These are phyloP conservation scores for Catharus bicknelli DNA, from an alignment of 2,113 vertebrate species.

Conservation along the genomic window DNA sequence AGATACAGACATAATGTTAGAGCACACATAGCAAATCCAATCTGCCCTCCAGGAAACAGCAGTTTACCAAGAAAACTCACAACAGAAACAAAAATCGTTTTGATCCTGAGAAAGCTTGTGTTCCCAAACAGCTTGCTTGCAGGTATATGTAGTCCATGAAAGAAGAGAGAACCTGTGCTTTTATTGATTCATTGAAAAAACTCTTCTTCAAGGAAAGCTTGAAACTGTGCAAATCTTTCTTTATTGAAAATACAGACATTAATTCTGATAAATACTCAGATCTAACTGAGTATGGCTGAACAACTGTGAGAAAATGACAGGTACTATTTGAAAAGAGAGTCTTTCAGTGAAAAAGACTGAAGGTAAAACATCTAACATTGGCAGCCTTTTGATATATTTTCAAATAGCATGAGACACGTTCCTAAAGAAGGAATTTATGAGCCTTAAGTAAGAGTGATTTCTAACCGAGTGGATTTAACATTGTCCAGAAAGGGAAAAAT, in stretches of 20 bases:
- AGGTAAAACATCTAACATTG: background rate
- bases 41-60: background rate
- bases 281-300: background rate
- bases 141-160: background rate
- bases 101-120: background rate
- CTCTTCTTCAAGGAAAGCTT: background rate
- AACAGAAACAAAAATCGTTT: background rate
- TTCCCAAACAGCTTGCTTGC: background rate
- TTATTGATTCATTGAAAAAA: background rate
- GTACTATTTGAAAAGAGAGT: background rate
- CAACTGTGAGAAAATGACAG: background rate
- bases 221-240: background rate
- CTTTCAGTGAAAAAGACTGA: background rate
- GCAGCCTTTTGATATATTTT: background rate
- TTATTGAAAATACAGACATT: background rate
- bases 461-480: background rate
- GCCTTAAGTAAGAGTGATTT: background rate
- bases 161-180: background rate
- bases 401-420: background rate
- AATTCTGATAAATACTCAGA: background rate
- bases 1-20: background rate
- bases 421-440: background rate
- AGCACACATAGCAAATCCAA: background rate
- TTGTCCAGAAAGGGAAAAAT: background rate
- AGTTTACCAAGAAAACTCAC: background rate